Evolutionary conservation across 2,797 vertebrate species (phyloP).

Genomic region (Aratinga solstitialis): DNA sequence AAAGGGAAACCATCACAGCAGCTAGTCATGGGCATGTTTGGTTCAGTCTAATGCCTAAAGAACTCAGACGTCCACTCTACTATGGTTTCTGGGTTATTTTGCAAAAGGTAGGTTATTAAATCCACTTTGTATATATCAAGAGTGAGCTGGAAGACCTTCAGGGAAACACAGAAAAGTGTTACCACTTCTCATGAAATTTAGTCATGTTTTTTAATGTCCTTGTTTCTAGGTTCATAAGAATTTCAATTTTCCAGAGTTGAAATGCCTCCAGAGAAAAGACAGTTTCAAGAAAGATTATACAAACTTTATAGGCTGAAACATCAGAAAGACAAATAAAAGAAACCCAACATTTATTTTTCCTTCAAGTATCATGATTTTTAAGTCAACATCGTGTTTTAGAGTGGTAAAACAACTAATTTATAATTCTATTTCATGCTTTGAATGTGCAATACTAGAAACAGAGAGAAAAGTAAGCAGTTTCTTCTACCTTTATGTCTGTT

Average conservation of each 20-base stretch:
- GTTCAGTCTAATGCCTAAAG: not conserved
- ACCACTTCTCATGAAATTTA: not conserved
- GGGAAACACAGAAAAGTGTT: not conserved
- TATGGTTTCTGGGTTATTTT: not conserved
- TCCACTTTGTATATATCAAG: not conserved
- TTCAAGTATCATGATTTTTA: conserved; percentile 6
- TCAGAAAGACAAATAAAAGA: conserved; percentile 31
- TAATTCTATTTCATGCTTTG: not conserved
- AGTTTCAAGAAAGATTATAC: not conserved
- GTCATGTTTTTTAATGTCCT: not conserved
- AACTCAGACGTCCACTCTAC: not conserved
- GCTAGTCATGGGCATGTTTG: rapidly evolving
- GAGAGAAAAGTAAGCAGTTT: not conserved
- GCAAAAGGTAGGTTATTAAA: not conserved
- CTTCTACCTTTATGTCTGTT: not conserved
- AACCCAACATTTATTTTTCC: not conserved
- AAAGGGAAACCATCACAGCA: rapidly evolving
- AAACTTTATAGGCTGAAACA: not conserved
- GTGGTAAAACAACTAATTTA: not conserved
- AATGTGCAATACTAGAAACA: not conserved
- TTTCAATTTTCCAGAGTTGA: not conserved
- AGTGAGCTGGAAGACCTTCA: not conserved
- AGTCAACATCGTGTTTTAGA: not conserved
- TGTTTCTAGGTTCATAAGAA: not conserved
- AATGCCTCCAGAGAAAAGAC: not conserved